Evolutionary conservation across 2,797 vertebrate species (phyloP).

Genomic region (Leuciscus waleckii): DNA sequence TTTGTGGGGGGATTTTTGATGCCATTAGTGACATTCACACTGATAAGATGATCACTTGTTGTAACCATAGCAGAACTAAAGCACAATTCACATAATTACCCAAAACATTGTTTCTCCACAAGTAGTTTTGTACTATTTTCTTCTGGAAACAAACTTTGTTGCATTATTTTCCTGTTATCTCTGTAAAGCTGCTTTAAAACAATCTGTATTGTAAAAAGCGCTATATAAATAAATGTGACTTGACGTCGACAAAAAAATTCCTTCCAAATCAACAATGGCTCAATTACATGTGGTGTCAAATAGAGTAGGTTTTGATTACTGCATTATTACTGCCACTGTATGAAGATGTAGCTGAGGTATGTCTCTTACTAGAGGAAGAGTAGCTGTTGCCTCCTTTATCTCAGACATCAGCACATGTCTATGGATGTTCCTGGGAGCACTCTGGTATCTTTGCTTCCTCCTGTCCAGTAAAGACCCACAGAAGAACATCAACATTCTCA

Average conservation of each 20-base stretch:
- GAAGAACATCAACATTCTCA: neutral
- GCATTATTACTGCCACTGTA: neutral
- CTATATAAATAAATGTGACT: no score
- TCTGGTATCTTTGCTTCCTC: constrained; percentile 93
- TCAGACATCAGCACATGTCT: constrained; percentile 94
- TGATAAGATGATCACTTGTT: no score
- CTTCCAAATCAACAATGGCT: neutral
- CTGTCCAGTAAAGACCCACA: constrained; percentile 66
- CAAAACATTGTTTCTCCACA: neutral
- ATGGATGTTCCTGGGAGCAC: constrained; percentile 92
- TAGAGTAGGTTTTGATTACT: neutral
- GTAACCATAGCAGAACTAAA: no score
- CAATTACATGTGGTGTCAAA: neutral
- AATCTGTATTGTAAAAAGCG: no score
- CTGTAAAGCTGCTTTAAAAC: no score
- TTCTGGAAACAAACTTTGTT: no score
- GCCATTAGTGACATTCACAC: no score
- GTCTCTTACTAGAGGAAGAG: constrained; percentile 88
- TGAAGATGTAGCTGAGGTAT: neutral
- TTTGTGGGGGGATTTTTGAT: no score
- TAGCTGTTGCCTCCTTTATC: constrained; percentile 90
- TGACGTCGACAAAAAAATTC: no score
- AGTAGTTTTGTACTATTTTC: neutral
- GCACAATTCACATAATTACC: neutral
- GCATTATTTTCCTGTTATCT: no score